Evolutionary conservation across 2,888 invertebrate genomes (phyloP).

Genomic region (Hemicrepidius hirtus): DNA sequence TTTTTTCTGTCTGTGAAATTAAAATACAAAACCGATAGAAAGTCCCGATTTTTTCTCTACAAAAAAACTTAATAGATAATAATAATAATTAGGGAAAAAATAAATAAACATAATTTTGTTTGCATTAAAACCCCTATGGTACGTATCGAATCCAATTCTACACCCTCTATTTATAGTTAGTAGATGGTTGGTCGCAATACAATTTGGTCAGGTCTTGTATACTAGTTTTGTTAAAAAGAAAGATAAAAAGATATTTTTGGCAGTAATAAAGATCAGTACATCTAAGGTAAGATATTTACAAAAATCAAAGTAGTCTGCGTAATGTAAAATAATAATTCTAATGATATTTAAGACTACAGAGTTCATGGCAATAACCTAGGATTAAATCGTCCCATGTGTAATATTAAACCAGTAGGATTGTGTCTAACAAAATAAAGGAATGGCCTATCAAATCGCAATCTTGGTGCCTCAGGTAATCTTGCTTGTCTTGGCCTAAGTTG

Average conservation of each 20-base stretch:
- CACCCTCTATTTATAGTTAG: too few species aligned
- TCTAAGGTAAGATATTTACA: constrained; percentile 37
- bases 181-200: too few species aligned
- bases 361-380: constrained; percentile 85
- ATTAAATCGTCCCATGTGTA: constrained; percentile 92
- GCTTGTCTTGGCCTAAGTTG: constrained; percentile 83
- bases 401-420: constrained; percentile 92
- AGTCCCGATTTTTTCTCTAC: too few species aligned
- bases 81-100: too few species aligned
- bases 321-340: not conserved
- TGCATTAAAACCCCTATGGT: too few species aligned
- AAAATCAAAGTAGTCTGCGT: constrained; percentile 7
- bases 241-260: constrained; percentile 37
- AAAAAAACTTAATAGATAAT: too few species aligned
- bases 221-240: not conserved
- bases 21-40: too few species aligned
- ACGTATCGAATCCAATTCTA: too few species aligned
- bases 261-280: constrained; percentile 40
- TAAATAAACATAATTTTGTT: too few species aligned
- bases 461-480: constrained; percentile 80
- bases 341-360: constrained; percentile 5
- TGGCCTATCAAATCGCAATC: constrained; percentile 89
- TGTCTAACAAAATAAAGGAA: constrained; percentile 93
- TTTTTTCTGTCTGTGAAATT: too few species aligned
- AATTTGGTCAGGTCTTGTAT: not conserved